phyloP scores from a whole-genome alignment of 2,888 invertebrate species.

The Tetramorium bicarinatum region DNA sequence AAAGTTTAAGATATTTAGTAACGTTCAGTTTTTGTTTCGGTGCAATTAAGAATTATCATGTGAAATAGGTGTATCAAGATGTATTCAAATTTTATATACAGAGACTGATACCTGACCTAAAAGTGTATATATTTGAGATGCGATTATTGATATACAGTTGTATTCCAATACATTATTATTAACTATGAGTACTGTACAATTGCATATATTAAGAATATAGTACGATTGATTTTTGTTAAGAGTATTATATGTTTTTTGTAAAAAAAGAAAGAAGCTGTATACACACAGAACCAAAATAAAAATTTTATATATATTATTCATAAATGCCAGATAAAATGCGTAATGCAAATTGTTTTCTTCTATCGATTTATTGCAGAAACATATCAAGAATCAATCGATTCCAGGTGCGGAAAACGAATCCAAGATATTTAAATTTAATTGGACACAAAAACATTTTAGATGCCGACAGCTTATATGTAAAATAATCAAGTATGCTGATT shows the following conservation, averaged over 20 bases:
- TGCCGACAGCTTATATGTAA: slow-evolving; percentile 4
- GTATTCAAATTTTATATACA: slow-evolving; percentile 80
- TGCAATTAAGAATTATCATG: slow-evolving; percentile 47
- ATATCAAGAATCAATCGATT: slow-evolving; percentile 18
- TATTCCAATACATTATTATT: slow-evolving; percentile 70
- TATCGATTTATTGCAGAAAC: neutral
- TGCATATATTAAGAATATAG: slow-evolving; percentile 72
- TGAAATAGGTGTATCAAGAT: slow-evolving; percentile 69
- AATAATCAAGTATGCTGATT: slow-evolving; percentile 3
- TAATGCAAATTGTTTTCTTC: slow-evolving; percentile 28
- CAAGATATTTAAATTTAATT: neutral
- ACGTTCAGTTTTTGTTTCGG: slow-evolving; percentile 44
- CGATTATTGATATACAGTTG: slow-evolving; percentile 72
- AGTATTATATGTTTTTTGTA: slow-evolving; percentile 80
- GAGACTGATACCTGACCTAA: slow-evolving; percentile 83
- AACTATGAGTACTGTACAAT: slow-evolving; percentile 70
- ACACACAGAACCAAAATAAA: slow-evolving; percentile 79
- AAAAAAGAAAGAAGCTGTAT: slow-evolving; percentile 80
- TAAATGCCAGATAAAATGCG: slow-evolving; percentile 70
- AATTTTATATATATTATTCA: slow-evolving; percentile 84
- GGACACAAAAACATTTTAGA: slow-evolving; percentile 10
- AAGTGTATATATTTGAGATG: slow-evolving; percentile 78
- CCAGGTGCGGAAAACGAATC: neutral
- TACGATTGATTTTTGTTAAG: slow-evolving; percentile 79
- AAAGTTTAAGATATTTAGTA: slow-evolving; percentile 44